Evolutionary conservation across 2,797 vertebrate genomes (phyloP), one percentile per base, ranked within the genome.

Genomic region (Bufotes viridis): DNA sequence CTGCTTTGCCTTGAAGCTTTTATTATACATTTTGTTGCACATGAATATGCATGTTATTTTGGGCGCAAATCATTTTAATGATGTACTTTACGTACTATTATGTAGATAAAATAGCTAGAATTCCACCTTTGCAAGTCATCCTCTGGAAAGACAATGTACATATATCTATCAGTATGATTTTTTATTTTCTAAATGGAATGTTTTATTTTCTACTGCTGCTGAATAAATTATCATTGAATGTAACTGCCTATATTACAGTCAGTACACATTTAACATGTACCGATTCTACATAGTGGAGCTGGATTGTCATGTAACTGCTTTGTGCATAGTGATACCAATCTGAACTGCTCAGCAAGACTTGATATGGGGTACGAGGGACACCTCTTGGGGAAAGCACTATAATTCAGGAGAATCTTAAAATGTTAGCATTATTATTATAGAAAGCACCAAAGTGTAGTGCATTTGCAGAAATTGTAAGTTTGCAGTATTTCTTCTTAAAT

Each of bases 171-270:
- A 51, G 42, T 75, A 78, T 76, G 11, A 58, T 60, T 57, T 74
- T 58, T 72, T 60, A 7, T 63, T 63, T 60, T 57, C 18, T 57
- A 34, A 76, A 53, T 51, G 74, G 49, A 60, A 79, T 79, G 20
- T 75, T 75, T 84, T 4, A 26, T 51, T 83, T 67, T 72, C 17
- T 51, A 15, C 60, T 85, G 58, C 83, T 85, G 83, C 72, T 76
- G 72, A 85, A 85, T 85, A 85, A 85, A 85, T 65, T 65, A 51
- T 63, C 34, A 75, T 85, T 76, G 61, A 72, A 72, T 29, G 60
- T 84, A 20, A 49, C 29, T 78, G 15, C 10, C 72, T 58, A 17
- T 17, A 57, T 70, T 72, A 11, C 12, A 29, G 51, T 69, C 2
- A 24, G 14, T 69, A 7, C 65, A 4, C 57, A 34, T 61, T 10